Evolutionary conservation across 2,113 vertebrate species (phyloP).

Genomic region (Etheostoma spectabile): DNA sequence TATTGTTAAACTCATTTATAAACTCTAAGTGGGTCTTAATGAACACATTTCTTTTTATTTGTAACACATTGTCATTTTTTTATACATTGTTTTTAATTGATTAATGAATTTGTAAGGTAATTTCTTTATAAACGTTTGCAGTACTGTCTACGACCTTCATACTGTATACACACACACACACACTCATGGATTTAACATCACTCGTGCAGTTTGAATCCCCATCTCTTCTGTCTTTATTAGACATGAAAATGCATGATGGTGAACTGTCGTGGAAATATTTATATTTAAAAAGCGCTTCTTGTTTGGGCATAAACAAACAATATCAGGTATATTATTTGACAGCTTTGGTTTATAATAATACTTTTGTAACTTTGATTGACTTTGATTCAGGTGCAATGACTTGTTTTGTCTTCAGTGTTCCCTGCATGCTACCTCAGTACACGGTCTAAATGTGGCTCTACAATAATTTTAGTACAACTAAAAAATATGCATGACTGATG

Average conservation of each 20-base stretch:
- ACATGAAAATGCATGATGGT: conserved; percentile 74
- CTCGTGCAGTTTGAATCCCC: conserved; percentile 66
- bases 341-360: conserved; percentile 50
- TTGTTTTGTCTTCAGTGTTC: conserved; percentile 34
- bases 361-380: conserved; percentile 59
- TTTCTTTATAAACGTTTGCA: conserved; percentile 6
- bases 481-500: conserved; percentile 66
- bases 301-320: conserved; percentile 73
- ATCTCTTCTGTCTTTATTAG: conserved; percentile 68
- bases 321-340: conserved; percentile 68
- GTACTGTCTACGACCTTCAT: conserved; percentile 28
- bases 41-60: background rate
- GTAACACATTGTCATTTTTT: background rate
- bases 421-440: conserved; percentile 77
- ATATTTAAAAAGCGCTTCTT: conserved; percentile 47
- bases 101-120: background rate
- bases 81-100: background rate
- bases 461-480: conserved; percentile 34
- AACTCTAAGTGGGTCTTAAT: background rate
- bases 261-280: conserved; percentile 65
- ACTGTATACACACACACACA: background rate
- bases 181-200: conserved; percentile 41
- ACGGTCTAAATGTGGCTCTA: conserved; percentile 44
- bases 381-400: conserved; percentile 18
- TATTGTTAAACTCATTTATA: background rate